Conservation (phyloP, 2,888 invertebrate species). For the Conus canariensis region DNA sequence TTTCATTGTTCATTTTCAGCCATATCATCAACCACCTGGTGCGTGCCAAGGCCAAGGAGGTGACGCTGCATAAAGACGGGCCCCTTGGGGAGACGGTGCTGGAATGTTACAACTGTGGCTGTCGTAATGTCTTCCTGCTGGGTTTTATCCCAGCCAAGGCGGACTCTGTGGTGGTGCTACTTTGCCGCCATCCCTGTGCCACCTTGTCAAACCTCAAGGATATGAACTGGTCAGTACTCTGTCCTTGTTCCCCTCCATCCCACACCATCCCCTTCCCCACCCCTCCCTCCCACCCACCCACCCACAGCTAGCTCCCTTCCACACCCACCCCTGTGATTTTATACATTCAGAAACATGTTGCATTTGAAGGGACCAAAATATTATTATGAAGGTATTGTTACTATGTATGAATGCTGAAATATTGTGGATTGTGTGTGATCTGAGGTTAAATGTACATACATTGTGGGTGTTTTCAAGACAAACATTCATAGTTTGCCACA, state of each 20-base stretch:
- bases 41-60: conserved; percentile 98
- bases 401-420: too few relatives aligned
- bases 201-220: conserved; percentile 98
- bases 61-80: conserved; percentile 97
- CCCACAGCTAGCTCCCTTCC: neutral
- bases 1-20: conserved; percentile 80
- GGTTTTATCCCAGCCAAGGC: conserved; percentile 99
- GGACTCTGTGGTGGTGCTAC: conserved; percentile 96
- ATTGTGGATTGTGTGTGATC: too few relatives aligned
- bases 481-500: too few relatives aligned
- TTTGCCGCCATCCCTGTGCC: conserved; percentile 99
- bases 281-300: too few relatives aligned
- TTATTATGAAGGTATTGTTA: too few relatives aligned
- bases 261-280: neutral
- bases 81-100: conserved; percentile 98
- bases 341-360: too few relatives aligned
- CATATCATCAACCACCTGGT: conserved; percentile 99
- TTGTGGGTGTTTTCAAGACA: too few relatives aligned
- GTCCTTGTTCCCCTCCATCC: neutral
- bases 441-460: too few relatives aligned
- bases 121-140: conserved; percentile 97
- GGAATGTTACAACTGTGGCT: conserved; percentile 99
- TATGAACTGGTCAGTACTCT: conserved; percentile 90
- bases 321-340: too few relatives aligned
- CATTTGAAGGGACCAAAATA: too few relatives aligned